Evolutionary conservation across 2,888 invertebrate genomes (phyloP), one percentile per base, ranked within the genome.

Genomic region (Dicranocentrus wangi): DNA sequence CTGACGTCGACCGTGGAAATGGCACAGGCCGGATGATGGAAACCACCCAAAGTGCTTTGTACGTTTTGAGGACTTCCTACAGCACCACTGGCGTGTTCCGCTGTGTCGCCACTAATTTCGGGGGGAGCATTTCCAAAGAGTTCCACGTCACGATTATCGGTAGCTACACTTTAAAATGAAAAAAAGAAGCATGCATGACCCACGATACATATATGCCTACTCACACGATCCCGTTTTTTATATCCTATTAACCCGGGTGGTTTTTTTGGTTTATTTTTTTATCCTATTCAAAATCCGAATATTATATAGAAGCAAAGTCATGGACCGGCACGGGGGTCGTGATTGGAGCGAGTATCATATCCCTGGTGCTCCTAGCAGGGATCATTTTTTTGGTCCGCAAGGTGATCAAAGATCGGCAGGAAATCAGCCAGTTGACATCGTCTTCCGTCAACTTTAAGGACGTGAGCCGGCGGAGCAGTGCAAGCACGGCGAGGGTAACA

Each of bases 61-160:
- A 25, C n/a, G 71, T 82, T 53, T 42, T 8, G n/a, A 21, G 79
- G 21, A 76, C 79, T 2, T 82, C 82, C n/a, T 80, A 80, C 55
- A 25, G 42, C 63, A 79, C 79, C n/a, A 17, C 3, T n/a, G 79
- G 79, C 0, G 58, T 79, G 27, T 79, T 66, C 65, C 79, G 71
- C 43, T 79, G 79, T 43, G 65, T 66, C n/a, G 71, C 66, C 17
- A 66, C 65, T 21, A 82, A 80, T 43, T 78, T 75, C 32, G 82
- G 51, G 1, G 82, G 82, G 17, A 19, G 10, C 19, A 60, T 51
- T 58, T 32, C 42, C 15, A 79, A 71, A 27, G 70, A 68, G 32
- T 82, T 82, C 23, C 68, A 58, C 21, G 58, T 82, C 17, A 79
- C 70, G 21, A 79, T 82, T n/a, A 15, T 82, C 5, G 82, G 82